Base-by-base conservation (phyloP, 2,888 invertebrate species). In the Drosophila setosimentum region DNA sequence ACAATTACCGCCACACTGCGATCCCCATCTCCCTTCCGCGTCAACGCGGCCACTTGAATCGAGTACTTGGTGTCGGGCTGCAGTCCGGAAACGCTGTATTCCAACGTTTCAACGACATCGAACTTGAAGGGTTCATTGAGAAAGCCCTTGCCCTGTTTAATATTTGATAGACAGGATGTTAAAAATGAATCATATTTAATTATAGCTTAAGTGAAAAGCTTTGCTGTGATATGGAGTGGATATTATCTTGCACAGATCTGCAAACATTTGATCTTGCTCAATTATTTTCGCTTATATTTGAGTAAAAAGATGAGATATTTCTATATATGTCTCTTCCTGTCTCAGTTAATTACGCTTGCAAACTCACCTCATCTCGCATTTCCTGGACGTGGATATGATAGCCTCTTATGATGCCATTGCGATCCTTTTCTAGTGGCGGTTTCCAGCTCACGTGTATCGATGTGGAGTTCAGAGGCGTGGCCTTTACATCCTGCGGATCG, bases 381-480 rank as follows among this genome's bases (percentile, higher is more conserved):
- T 98, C 98, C 93, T 98, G 98, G 2, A 98, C 97, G 92, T 98
- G 98, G 66, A 99, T 97, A 93, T 99, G 99, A 94, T 99, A 99
- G 32, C 99, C 99, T 72, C 98, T 95, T 83, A 99, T 98, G 81
- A 99, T 96, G 54, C 99, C 99, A 92, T 99, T 98, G 76, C 97
- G 96, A 89, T 99, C 98, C 91, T 97, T 97, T 83, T 97, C 96
- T 71, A 95, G 95, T 0, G 99, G 99, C 10, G 98, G 97, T 91
- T 97, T 97, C 99, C 99, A 99, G 74, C 96, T 95, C 60, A 99
- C 98, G 93, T 96, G 96, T 82, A 99, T 96, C 42, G 98, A 96
- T n/a, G 99, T 99, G 1, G 99, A 99, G 94, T 99, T 99, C 92
- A 99, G 95, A 29, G 97, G 95, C 73, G 95, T 95, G 50, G 97